phyloP scores from a whole-genome alignment of 2,113 vertebrate genomes.

The Mesitornis unicolor region DNA sequence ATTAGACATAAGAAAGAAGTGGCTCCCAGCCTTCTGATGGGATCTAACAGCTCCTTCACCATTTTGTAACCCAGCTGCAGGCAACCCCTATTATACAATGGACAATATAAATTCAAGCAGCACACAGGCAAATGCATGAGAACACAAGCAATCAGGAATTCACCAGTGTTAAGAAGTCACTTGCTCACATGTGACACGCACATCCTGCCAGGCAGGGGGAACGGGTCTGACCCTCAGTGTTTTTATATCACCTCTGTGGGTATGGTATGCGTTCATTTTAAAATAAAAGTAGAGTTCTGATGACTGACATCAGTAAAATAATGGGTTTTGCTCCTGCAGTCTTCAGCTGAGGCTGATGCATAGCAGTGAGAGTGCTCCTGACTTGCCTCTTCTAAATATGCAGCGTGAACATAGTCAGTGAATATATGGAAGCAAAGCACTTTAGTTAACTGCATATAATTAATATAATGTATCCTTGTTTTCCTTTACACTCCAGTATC shows the following conservation, averaged over 20 bases:
- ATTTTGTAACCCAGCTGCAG: neutral
- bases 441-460: neutral
- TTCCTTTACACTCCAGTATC: neutral
- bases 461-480: neutral
- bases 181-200: neutral
- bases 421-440: neutral
- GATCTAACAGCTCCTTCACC: neutral
- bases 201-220: neutral
- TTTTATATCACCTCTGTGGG: accelerated
- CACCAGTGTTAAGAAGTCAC: neutral
- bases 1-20: neutral
- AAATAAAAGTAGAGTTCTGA: neutral
- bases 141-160: neutral
- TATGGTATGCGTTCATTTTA: neutral
- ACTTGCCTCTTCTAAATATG: neutral
- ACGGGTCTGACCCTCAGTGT: accelerated
- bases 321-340: neutral
- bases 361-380: neutral
- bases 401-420: neutral
- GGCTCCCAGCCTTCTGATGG: neutral
- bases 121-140: neutral
- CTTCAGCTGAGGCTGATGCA: neutral
- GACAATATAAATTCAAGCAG: neutral
- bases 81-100: neutral
- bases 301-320: neutral